A percentile compares a stretch with the other conserved stretches of the same genome.
Conservation (phyloP, 2,888 invertebrate species). For the Drosophila fungiperda region DNA sequence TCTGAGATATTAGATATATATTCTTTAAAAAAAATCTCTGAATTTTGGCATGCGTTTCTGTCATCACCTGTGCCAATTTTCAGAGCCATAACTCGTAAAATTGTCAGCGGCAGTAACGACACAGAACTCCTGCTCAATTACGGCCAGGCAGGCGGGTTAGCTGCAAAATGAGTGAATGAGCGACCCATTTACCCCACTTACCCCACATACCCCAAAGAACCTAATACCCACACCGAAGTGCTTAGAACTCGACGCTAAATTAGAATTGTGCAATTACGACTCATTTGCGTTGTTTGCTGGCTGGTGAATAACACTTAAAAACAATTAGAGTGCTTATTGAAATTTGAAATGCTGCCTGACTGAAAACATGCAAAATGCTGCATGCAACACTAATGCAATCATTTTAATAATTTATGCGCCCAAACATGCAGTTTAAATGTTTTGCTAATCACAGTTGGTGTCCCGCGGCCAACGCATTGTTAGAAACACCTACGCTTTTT, state of each 20-base stretch:
- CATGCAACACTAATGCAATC: slow-evolving; percentile 67
- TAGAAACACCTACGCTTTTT: slow-evolving; percentile 7
- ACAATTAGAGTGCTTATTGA: slow-evolving; percentile 77
- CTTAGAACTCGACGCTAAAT: slow-evolving; percentile 71
- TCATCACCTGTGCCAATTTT: slow-evolving; percentile 38
- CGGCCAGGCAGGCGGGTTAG: slow-evolving; percentile 19
- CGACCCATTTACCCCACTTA: slow-evolving; percentile 23
- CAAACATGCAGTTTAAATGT: slow-evolving; percentile 68
- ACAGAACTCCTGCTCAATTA: slow-evolving; percentile 44
- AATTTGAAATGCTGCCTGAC: slow-evolving; percentile 57
- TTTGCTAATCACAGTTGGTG: slow-evolving; percentile 47
- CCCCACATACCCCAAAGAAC: slow-evolving; percentile 20
- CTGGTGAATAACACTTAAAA: slow-evolving; percentile 73
- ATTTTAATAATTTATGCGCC: slow-evolving; percentile 70
- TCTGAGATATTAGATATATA: not conserved
- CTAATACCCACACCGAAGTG: slow-evolving; percentile 30
- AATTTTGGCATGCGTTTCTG: not conserved
- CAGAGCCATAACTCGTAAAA: slow-evolving; percentile 36
- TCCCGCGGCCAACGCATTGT: slow-evolving; percentile 3
- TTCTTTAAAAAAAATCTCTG: not conserved
- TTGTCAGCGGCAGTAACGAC: slow-evolving; percentile 27
- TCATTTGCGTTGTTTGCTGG: slow-evolving; percentile 61
- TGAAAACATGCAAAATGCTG: slow-evolving; percentile 34
- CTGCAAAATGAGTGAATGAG: slow-evolving; percentile 31
- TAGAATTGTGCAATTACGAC: slow-evolving; percentile 80